Conservation (phyloP, 2,797 vertebrate species). For the Myiotriccus ornatus region DNA sequence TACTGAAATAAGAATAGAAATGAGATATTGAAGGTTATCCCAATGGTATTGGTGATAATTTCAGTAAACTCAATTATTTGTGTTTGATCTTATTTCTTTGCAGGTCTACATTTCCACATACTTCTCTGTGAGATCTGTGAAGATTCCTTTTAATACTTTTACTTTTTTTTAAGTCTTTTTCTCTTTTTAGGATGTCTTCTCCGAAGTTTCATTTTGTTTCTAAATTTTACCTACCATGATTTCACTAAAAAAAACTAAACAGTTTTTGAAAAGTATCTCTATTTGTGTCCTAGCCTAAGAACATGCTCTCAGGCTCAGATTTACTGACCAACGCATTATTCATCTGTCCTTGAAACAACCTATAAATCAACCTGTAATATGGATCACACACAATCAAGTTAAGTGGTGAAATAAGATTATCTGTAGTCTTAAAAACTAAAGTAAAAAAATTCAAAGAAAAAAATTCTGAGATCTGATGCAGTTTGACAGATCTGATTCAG, state of each 20-base stretch:
- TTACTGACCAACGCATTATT: neutral
- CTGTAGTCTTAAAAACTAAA: neutral
- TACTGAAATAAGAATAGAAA: neutral
- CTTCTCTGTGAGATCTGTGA: neutral
- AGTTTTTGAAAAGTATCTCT: neutral
- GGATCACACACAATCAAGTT: neutral
- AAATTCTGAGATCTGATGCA: neutral
- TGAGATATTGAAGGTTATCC: neutral
- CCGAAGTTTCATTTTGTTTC: neutral
- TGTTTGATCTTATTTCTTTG: neutral
- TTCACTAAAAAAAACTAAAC: neutral
- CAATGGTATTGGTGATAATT: neutral
- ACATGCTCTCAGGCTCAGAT: accelerated
- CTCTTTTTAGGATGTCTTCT: neutral
- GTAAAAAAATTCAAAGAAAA: neutral
- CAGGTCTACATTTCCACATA: neutral
- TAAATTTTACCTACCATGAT: neutral
- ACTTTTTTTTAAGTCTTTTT: neutral
- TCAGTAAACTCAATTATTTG: neutral
- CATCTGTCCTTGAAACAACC: neutral
- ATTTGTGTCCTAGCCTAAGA: neutral
- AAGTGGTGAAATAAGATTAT: neutral
- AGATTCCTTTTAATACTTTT: neutral
- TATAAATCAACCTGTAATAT: neutral
- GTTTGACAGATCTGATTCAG: neutral